These are phyloP conservation scores for Leptobrachium leishanense DNA, from an alignment of 2,113 vertebrate species.

Conservation along the genomic window DNA sequence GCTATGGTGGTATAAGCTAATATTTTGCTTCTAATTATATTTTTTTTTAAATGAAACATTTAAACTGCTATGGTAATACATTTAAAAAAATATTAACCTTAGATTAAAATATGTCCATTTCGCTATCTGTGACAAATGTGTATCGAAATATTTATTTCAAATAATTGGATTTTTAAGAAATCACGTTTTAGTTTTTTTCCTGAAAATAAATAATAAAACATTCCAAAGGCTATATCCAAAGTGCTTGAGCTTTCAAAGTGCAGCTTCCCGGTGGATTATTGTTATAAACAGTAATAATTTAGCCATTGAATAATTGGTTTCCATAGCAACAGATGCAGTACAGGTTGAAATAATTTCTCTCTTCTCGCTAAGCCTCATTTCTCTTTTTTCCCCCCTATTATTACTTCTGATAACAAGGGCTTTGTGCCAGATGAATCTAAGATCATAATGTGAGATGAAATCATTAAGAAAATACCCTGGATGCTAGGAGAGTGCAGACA, in stretches of 20 bases:
- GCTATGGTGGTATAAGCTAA: no score
- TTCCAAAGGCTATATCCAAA: neutral
- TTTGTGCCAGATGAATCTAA: constrained; percentile 60
- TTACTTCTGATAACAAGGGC: constrained; percentile 56
- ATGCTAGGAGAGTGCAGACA: no score
- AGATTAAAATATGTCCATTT: no score
- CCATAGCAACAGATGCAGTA: constrained; percentile 71
- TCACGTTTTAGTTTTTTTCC: no score
- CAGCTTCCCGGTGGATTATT: constrained; percentile 54
- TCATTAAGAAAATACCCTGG: constrained; percentile 11
- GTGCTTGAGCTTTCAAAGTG: constrained; percentile 10
- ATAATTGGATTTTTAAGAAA: no score
- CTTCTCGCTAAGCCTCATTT: constrained; percentile 51
- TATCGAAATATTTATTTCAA: no score
- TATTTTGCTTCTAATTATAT: no score
- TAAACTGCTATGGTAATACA: no score
- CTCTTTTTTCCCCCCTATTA: neutral
- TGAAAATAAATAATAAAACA: neutral
- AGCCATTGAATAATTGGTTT: constrained; percentile 72
- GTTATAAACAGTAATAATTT: constrained; percentile 71
- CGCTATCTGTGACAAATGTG: no score
- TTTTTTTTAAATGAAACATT: no score
- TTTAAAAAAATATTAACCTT: no score
- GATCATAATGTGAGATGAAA: constrained; percentile 52
- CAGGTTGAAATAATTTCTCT: constrained; percentile 66